Base-by-base conservation (phyloP, 2,113 vertebrate species). In the Lepisosteus oculatus region DNA sequence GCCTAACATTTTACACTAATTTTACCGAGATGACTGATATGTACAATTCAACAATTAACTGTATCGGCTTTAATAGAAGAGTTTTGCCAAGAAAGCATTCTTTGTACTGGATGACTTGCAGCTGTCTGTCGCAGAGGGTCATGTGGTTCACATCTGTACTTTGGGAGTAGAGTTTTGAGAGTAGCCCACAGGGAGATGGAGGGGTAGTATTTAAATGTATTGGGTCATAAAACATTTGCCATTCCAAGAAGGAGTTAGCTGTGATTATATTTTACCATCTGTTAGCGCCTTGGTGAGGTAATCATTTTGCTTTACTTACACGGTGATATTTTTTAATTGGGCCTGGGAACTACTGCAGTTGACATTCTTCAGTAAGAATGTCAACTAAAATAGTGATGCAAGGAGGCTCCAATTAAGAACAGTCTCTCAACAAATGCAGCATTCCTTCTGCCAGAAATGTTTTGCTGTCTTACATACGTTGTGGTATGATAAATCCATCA, bases 21-120 rank as follows among this genome's bases (percentile, higher is more conserved):
- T 56, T 43, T 56, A 12, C 62, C 43, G 69, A 56, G 63, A 77
- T 77, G 57, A 68, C 56, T 57, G 43, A 55, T 51, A 5, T 51
- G 5, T 66, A 13, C 55, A 76, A 11, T 63, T 67, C 6, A 70
- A 15, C 12, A 42, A 75, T 67, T 61, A 12, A 41, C 29, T 45
- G 64, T 54, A 71, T 47, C 13, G 11, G 15, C 42, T 41, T 47
- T n/a, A 71, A 8, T 17, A 61, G 62, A 17, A 43, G 29, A 51
- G 41, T 6, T 8, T 41, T 9, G 3, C 4, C 51, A 63, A 71
- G 17, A 55, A 63, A 65, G 51, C 29, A n/a, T 55, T 14, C 15
- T 68, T 66, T 69, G 61, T 69, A n/a, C 55, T 43, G 17, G 9
- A 17, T 41, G 15, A 8, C 55, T 41, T 14, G 29, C 5, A 55